Base-by-base conservation (phyloP, 1,140 invertebrate species). In the Drosophila bipectinata region DNA sequence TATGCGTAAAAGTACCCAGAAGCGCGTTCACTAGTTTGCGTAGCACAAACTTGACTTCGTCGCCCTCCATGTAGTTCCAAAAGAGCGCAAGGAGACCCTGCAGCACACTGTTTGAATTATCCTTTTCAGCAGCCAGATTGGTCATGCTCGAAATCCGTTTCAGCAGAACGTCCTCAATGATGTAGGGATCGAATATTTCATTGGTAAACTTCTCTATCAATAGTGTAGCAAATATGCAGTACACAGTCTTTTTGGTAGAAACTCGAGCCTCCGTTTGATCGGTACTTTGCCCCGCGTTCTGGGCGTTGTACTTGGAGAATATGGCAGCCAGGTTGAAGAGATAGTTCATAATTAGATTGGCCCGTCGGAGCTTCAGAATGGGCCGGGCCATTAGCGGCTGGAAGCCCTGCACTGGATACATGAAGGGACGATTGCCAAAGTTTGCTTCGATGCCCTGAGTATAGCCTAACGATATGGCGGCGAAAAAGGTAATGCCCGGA, bases 361-460 rank as follows among this genome's bases (percentile, higher is more conserved):
- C 93, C 84, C 94, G 93, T 0, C 91, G 81, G 12, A 95, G 72
- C 68, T 95, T 92, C 1, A 91, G 67, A 3, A 76, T 72, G 1
- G 95, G 95, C 1, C 94, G 85, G 1, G 93, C 92, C 92, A 97
- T 95, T 0, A 97, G 84, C 0, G 96, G 94, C 14, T 92, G 90
- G 82, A 93, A 97, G 3, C 94, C 95, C 15, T 93, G 90, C 3
- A 97, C 90, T 1, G 96, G 96, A 92, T 96, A 97, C 48, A 92
- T 92, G 34, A 96, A 92, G 1, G 96, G 96, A 4, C 93, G 94
- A 14, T 93, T 93, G 48, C 97, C 97, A 90, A 97, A 98, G 89
- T 97, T 97, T 0, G 95, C 96, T 48, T 95, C 94, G 3, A 97
- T 79, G 87, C 94, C 95, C 91, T 97, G 96, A 28, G 94, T 94